These are phyloP conservation scores for Prionailurus viverrinus DNA, from an alignment of 2,113 vertebrate species.

Conservation along the genomic window DNA sequence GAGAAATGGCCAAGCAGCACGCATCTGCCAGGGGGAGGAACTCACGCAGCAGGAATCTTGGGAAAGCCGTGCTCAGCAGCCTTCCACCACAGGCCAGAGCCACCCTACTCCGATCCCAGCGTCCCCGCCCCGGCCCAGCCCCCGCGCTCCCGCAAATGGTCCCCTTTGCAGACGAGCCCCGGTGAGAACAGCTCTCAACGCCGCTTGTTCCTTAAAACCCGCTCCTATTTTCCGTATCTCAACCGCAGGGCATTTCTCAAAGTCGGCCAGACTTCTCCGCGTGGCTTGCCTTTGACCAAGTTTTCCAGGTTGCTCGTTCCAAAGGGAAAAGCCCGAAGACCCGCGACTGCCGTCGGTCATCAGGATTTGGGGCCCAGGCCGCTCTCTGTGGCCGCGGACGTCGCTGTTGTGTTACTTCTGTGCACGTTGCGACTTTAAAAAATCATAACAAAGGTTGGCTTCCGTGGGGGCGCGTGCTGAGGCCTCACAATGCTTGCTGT, in stretches of 20 bases:
- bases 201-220: background rate
- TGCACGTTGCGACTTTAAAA: conserved; percentile 56
- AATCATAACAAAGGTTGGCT: conserved; percentile 87
- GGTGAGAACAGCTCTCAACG: background rate
- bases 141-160: background rate
- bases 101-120: background rate
- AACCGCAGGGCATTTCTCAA: conserved; percentile 51
- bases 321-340: conserved; percentile 57
- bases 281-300: background rate
- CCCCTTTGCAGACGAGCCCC: background rate
- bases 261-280: conserved; percentile 29
- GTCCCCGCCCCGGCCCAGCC: rapidly evolving
- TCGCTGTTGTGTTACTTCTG: conserved; percentile 80
- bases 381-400: background rate
- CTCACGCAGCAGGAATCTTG: background rate
- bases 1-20: background rate
- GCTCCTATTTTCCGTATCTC: background rate
- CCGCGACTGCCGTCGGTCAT: background rate
- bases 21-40: background rate
- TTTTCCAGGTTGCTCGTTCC: background rate
- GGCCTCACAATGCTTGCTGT: conserved; percentile 97
- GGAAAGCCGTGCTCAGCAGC: background rate
- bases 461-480: conserved; percentile 94
- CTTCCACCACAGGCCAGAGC: background rate
- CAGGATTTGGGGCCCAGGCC: conserved; percentile 26